Base-by-base conservation (phyloP, 2,888 invertebrate species). In the Mesorhabditis spiculigera region DNA sequence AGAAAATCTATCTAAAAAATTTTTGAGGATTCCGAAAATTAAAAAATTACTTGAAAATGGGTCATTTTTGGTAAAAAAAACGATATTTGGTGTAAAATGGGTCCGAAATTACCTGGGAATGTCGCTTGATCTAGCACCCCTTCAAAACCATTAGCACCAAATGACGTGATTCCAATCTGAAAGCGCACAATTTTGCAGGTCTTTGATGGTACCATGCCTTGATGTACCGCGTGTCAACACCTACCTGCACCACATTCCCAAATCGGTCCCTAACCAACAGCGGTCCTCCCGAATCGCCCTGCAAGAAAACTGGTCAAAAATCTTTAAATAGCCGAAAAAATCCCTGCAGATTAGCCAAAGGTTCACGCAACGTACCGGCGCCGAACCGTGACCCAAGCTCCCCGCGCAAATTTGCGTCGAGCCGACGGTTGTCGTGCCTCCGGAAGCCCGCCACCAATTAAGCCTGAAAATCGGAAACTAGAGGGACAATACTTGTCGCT, bases 231-330 rank as follows among this genome's bases (percentile, higher is more conserved):
- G 28, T 28, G 28, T 28, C n/a, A 50, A n/a, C 8, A 50, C 61
- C 4, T 0, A 79, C 68, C 66, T 79, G 79, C 41, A 79, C 71
- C 6, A 68, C 68, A 16, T 73, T 68, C 28, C 75, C 73, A 45
- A 70, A 62, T 4, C 43, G 5, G 28, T 74, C 77, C 10, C 61
- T 63, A 10, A 79, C 73, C 43, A 77, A 68, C 5, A 79, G 68
- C 10, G 79, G 79, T 5, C 79, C 79, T 8, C 79, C 79, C 43
- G 75, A 75, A 65, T 79, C 79, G n/a, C 79, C 79, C 79, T 79
- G 69, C 28, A 72, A 67, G 44, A 6, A 28, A 28, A 28, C 28
- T 28, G 28, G 28, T 28, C 28, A 28, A 28, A 28, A 28, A 28
- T 28, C 28, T 28, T 28, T 28, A 28, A 28, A 28, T 28, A 28